A percentile compares a stretch with the other conserved stretches of the same genome.
Conservation (phyloP, 2,888 invertebrate genomes). For the Lycaena phlaeas region DNA sequence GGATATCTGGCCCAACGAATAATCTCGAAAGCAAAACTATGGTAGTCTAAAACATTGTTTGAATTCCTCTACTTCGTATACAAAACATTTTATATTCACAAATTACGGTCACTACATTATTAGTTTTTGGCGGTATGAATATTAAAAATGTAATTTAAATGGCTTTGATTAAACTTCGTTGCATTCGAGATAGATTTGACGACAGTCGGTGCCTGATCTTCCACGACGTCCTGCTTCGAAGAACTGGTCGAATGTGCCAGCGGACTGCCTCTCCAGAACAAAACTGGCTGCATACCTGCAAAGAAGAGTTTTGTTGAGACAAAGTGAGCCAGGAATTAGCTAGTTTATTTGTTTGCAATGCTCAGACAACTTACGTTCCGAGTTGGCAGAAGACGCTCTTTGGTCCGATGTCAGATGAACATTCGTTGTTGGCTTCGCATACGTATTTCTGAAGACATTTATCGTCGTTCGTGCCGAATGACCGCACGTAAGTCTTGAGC, state of each 20-base stretch:
- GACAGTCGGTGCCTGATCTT: constrained; percentile 88
- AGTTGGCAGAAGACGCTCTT: constrained; percentile 92
- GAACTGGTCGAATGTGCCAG: constrained; percentile 82
- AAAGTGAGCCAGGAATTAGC: no score
- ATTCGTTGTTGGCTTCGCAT: constrained; percentile 92
- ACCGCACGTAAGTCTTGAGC: constrained; percentile 90
- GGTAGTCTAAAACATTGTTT: background rate
- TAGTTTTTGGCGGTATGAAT: constrained; percentile 19
- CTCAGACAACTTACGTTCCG: constrained; percentile 95
- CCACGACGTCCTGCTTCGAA: constrained; percentile 91
- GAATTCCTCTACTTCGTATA: background rate
- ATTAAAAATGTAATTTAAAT: constrained; percentile 11
- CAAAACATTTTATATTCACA: background rate
- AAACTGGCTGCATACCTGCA: constrained; percentile 89
- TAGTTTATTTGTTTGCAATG: no score
- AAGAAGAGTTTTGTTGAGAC: constrained; percentile 11
- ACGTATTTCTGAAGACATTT: constrained; percentile 90
- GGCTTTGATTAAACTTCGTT: constrained; percentile 82
- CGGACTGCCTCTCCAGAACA: constrained; percentile 83
- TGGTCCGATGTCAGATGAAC: constrained; percentile 84
- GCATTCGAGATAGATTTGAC: constrained; percentile 87
- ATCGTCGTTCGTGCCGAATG: constrained; percentile 83
- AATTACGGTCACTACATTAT: constrained; percentile 8
- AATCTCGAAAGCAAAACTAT: background rate
- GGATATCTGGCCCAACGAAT: constrained; percentile 23